Evolutionary conservation across 2,113 vertebrate species (phyloP).

Genomic region (Paralichthys olivaceus): DNA sequence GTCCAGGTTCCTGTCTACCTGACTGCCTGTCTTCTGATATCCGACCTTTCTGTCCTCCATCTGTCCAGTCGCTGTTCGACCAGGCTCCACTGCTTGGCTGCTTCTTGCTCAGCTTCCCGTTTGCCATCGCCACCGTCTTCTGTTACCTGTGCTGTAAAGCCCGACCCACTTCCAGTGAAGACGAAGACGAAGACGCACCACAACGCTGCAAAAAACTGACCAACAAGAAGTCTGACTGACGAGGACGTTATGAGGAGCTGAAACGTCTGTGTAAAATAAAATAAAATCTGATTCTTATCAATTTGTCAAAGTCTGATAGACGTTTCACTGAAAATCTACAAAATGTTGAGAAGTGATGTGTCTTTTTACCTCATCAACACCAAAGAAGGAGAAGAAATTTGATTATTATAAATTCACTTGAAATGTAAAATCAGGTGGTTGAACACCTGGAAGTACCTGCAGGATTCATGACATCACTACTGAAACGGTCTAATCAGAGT

Average conservation of each 20-base stretch:
- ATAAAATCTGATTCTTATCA: not conserved
- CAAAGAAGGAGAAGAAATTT: too few relatives aligned
- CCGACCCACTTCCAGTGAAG: rapidly evolving
- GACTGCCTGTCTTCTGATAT: not conserved
- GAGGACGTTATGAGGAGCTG: not conserved
- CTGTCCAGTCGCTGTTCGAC: slow-evolving; percentile 71
- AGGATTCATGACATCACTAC: not conserved
- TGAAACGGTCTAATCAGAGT: not conserved
- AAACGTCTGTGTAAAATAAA: not conserved
- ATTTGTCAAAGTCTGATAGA: not conserved
- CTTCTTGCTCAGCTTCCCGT: slow-evolving; percentile 87
- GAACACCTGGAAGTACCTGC: too few relatives aligned
- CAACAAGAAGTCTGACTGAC: slow-evolving; percentile 53
- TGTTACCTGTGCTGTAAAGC: slow-evolving; percentile 45
- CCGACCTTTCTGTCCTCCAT: not conserved
- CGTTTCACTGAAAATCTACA: not conserved
- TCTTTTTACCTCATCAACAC: too few relatives aligned
- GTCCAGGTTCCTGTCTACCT: not conserved
- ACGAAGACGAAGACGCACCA: not conserved
- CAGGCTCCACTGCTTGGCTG: slow-evolving; percentile 88
- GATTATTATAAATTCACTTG: too few relatives aligned
- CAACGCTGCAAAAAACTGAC: not conserved
- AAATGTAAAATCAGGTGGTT: too few relatives aligned
- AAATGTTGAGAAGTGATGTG: too few relatives aligned
- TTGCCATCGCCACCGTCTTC: slow-evolving; percentile 67